A percentile compares a stretch with the other conserved stretches of the same genome.
These are phyloP conservation scores for Drosophila falleni DNA, from an alignment of 2,888 invertebrate species.

Conservation along the genomic window DNA sequence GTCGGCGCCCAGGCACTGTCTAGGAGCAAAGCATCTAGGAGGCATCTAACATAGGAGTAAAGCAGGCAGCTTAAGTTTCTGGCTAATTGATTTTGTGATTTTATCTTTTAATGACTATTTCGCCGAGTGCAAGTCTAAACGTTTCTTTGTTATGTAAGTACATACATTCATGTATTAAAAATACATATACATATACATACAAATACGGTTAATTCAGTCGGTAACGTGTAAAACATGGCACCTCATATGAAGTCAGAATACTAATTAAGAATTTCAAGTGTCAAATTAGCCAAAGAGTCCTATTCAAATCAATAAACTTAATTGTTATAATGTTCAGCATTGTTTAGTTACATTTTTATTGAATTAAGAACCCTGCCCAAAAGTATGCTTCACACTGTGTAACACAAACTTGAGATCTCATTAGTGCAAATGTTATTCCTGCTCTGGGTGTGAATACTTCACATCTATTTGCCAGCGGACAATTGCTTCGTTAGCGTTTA, in stretches of 20 bases:
- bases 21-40: slow-evolving; percentile 11
- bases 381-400: not conserved
- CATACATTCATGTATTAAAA: not conserved
- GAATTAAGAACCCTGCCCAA: not conserved
- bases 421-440: slow-evolving; percentile 1
- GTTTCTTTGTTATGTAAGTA: slow-evolving; percentile 5
- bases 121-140: slow-evolving; percentile 59
- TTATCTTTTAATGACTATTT: slow-evolving; percentile 82
- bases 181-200: too few species aligned
- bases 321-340: not conserved
- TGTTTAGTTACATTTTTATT: not conserved
- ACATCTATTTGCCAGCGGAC: slow-evolving; percentile 35
- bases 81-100: slow-evolving; percentile 82
- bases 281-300: too few species aligned
- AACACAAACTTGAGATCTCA: not conserved
- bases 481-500: slow-evolving; percentile 75
- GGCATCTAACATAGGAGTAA: not conserved
- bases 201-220: too few species aligned
- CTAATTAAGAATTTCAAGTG: too few species aligned
- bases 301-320: too few species aligned
- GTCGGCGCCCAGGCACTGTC: slow-evolving; percentile 59
- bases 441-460: not conserved
- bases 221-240: not conserved
- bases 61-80: slow-evolving; percentile 71
- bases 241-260: too few species aligned